phyloP scores from a whole-genome alignment of 2,888 invertebrate genomes.

The Dione vanillae region DNA sequence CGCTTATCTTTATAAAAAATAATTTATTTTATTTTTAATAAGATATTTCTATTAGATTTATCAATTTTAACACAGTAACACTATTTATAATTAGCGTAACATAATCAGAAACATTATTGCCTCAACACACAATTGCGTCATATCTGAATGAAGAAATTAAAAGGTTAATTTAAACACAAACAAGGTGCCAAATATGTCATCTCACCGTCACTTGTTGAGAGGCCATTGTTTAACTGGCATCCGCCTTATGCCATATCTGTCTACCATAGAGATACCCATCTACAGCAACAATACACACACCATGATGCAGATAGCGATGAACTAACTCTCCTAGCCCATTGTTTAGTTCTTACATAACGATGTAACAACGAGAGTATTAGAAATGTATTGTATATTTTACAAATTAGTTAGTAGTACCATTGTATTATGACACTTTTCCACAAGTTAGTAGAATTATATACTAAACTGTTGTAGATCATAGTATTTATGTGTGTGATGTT shows the following conservation, averaged over 20 bases:
- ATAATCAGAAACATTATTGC: background rate
- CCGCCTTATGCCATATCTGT: constrained; percentile 44
- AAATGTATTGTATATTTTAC: constrained; percentile 5
- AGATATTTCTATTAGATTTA: background rate
- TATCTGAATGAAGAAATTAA: constrained; percentile 10
- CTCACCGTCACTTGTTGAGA: constrained; percentile 42
- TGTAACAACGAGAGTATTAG: constrained; percentile 2
- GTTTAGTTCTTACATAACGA: constrained; percentile 26
- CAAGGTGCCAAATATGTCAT: constrained; percentile 44
- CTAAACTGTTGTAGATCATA: too few species aligned
- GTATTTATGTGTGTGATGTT: too few species aligned
- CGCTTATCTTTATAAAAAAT: background rate
- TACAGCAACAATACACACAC: constrained; percentile 18
- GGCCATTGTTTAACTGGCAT: constrained; percentile 44
- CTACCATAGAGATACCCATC: constrained; percentile 29
- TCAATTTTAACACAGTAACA: too few species aligned
- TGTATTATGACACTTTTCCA: too few species aligned
- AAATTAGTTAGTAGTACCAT: background rate
- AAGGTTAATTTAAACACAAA: constrained; percentile 19
- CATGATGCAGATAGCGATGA: constrained; percentile 24
- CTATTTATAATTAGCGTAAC: background rate
- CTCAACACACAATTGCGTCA: background rate
- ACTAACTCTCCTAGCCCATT: constrained; percentile 23
- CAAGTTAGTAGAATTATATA: too few species aligned
- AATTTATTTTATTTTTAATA: background rate